phyloP scores from a whole-genome alignment of 92 coral and sea anemone genomes.

The Pocillopora grandis region DNA sequence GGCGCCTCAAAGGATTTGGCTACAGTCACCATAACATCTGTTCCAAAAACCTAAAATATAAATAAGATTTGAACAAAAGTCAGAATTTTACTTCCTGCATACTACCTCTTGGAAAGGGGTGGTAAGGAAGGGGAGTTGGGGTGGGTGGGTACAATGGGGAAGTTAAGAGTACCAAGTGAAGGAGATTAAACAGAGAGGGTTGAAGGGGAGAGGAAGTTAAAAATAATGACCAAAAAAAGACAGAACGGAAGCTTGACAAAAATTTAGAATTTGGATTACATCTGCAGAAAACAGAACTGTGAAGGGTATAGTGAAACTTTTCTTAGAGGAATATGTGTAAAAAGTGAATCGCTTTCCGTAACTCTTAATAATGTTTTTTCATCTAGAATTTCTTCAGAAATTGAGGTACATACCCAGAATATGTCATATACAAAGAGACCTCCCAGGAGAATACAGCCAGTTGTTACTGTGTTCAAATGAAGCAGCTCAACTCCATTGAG shows the following conservation, averaged over 20 bases:
- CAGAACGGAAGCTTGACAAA: background rate
- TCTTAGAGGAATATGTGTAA: no score
- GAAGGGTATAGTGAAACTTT: no score
- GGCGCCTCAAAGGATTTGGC: conserved; percentile 99
- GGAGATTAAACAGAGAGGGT: no score
- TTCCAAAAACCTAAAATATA: conserved; percentile 89
- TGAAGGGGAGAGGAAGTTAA: background rate
- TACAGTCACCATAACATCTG: conserved; percentile 99
- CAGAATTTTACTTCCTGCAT: background rate
- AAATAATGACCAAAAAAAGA: background rate
- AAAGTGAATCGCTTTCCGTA: no score
- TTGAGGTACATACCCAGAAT: conserved; percentile 80
- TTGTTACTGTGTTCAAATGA: conserved; percentile 88
- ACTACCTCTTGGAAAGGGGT: no score
- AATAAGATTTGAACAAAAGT: background rate
- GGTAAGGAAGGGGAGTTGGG: no score
- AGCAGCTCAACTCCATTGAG: conserved; percentile 98
- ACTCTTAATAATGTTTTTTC: no score
- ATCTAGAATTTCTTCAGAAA: no score
- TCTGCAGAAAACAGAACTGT: no score
- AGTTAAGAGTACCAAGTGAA: no score
- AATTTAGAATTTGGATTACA: no score
- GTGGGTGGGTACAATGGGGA: no score
- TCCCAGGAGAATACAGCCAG: conserved; percentile 96
- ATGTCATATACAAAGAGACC: conserved; percentile 96